Conservation (phyloP, 2,888 invertebrate species). For the Seira ritae region DNA sequence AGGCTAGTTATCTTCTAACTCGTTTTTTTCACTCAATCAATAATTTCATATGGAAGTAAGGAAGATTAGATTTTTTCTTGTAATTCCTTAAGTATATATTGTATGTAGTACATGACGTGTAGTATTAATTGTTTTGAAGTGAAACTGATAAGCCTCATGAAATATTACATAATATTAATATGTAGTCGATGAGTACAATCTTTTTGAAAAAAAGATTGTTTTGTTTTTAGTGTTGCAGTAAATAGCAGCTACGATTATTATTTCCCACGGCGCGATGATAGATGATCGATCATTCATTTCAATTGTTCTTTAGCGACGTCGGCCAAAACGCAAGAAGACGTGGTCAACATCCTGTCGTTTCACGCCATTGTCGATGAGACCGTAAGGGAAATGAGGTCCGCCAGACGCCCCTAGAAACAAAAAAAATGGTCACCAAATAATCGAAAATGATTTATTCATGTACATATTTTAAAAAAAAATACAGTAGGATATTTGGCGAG, state of each 20-base stretch:
- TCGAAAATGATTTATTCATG: background rate
- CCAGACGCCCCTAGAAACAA: constrained; percentile 27
- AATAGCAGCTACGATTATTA: too few relatives aligned
- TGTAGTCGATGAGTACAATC: too few relatives aligned
- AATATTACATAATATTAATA: too few relatives aligned
- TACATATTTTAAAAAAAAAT: too few relatives aligned
- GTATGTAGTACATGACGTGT: too few relatives aligned
- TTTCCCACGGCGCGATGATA: too few relatives aligned
- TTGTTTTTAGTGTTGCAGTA: too few relatives aligned
- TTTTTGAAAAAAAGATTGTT: too few relatives aligned
- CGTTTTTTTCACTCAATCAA: constrained; percentile 8
- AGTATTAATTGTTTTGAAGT: background rate
- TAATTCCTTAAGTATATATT: background rate
- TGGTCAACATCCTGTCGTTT: constrained; percentile 94
- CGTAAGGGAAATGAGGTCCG: constrained; percentile 61
- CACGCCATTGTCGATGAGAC: constrained; percentile 80
- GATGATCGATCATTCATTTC: background rate
- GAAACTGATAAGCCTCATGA: constrained; percentile 1
- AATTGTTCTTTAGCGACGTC: constrained; percentile 78
- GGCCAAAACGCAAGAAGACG: constrained; percentile 92
- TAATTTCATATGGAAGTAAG: constrained; percentile 45
- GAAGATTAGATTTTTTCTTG: constrained; percentile 31
- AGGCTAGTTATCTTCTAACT: background rate
- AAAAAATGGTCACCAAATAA: background rate
- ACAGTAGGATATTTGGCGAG: too few relatives aligned